These are phyloP conservation scores for Nomada fucata DNA, from an alignment of 2,888 invertebrate genomes.

Conservation along the genomic window DNA sequence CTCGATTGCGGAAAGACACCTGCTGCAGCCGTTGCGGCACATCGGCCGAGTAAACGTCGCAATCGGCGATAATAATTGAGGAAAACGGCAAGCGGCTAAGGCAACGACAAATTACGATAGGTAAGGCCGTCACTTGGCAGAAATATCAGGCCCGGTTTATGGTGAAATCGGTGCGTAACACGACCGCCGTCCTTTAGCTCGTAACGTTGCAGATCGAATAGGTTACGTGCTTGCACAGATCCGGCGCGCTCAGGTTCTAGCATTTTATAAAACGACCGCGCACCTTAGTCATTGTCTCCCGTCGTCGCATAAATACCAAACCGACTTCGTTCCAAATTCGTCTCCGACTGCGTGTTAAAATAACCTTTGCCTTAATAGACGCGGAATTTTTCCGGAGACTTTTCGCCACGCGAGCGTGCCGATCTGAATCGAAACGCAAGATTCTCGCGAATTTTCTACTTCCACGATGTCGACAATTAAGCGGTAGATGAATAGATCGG, in stretches of 20 bases:
- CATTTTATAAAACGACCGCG: constrained; percentile 20
- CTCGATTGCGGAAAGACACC: constrained; percentile 32
- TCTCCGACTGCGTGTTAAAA: neutral
- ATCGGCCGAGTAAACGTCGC: constrained; percentile 64
- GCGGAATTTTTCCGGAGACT: neutral
- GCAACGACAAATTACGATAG: constrained; percentile 45
- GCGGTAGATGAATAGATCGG: too few species aligned
- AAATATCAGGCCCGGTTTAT: constrained; percentile 52
- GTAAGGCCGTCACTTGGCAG: constrained; percentile 37
- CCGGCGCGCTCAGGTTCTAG: neutral
- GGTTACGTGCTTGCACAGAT: constrained; percentile 5
- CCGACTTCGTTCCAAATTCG: constrained; percentile 11
- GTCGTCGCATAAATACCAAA: constrained; percentile 17
- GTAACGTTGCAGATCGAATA: constrained; percentile 32
- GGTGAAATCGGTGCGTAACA: constrained; percentile 54
- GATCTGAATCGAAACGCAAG: too few species aligned
- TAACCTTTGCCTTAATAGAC: neutral
- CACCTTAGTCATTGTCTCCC: constrained; percentile 22
- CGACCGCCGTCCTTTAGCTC: constrained; percentile 17
- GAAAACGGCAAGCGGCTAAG: constrained; percentile 35
- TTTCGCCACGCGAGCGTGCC: too few species aligned
- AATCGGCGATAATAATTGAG: constrained; percentile 70
- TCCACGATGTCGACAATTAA: too few species aligned
- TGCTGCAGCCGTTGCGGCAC: constrained; percentile 61
- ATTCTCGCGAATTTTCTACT: too few species aligned